Evolutionary conservation across 2,113 vertebrate species (phyloP).

Genomic region (Tachycineta bicolor): DNA sequence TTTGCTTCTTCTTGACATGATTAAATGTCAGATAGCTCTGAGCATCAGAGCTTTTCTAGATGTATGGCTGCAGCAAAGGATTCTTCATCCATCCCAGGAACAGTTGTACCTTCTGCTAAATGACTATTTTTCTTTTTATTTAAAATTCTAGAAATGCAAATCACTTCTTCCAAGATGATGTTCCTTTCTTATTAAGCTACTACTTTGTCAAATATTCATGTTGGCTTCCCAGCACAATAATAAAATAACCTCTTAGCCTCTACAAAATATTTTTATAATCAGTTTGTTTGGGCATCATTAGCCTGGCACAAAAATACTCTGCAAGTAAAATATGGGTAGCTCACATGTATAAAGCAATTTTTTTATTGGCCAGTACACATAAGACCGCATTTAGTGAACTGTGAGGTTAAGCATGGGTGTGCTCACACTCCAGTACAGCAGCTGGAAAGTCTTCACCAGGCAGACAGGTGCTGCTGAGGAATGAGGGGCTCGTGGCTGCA

Average conservation of each 20-base stretch:
- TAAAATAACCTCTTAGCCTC: neutral
- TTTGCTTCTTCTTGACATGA: slow-evolving; percentile 43
- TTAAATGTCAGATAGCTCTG: slow-evolving; percentile 24
- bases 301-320: neutral
- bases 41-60: neutral
- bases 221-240: neutral
- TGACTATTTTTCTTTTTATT: neutral
- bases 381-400: neutral
- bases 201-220: neutral
- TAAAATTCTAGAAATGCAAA: neutral
- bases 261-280: neutral
- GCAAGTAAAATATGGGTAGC: neutral
- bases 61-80: neutral
- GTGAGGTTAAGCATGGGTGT: neutral
- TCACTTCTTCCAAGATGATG: neutral
- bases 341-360: neutral
- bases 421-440: neutral
- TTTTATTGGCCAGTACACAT: neutral
- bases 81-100: neutral
- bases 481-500: rapidly evolving
- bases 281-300: neutral
- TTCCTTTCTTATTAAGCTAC: neutral
- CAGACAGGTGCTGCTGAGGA: neutral
- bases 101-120: neutral
- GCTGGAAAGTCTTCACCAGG: neutral